A percentile compares a stretch with the other conserved stretches of the same genome.
These are phyloP conservation scores for Morpho helenor DNA, from an alignment of 2,888 invertebrate species.

Conservation along the genomic window DNA sequence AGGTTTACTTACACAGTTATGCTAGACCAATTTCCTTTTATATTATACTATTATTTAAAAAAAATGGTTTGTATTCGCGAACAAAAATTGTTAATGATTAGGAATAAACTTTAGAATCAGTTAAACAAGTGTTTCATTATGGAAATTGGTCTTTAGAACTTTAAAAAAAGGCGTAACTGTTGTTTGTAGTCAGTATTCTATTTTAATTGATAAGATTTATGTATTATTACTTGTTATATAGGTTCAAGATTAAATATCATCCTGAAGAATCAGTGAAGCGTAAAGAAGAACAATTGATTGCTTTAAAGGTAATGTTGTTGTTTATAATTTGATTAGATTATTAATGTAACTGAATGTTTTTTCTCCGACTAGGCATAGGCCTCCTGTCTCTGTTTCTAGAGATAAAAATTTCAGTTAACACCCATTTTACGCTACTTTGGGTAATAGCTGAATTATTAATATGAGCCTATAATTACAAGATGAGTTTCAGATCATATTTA, in stretches of 20 bases:
- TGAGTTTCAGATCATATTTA: no score
- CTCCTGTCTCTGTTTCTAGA: no score
- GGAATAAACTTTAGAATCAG: background rate
- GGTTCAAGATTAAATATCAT: slow-evolving; percentile 99
- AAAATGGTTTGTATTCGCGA: background rate
- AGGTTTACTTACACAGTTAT: slow-evolving; percentile 25
- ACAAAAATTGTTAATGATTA: background rate
- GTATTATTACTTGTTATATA: slow-evolving; percentile 57
- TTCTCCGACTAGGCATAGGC: no score
- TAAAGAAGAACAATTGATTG: slow-evolving; percentile 90
- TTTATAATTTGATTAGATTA: no score
- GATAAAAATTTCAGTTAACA: no score
- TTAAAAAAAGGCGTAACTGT: background rate
- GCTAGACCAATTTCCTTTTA: slow-evolving; percentile 28
- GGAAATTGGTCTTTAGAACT: slow-evolving; percentile 25
- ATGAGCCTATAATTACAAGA: no score
- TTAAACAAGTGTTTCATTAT: slow-evolving; percentile 2
- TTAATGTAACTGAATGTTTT: no score
- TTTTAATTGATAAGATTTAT: background rate
- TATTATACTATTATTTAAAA: background rate
- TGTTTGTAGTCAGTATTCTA: slow-evolving; percentile 2
- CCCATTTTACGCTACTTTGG: no score
- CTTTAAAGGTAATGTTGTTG: slow-evolving; percentile 83
- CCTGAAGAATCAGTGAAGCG: slow-evolving; percentile 96
- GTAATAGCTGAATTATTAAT: no score